Base-by-base conservation (phyloP, 2,113 vertebrate species). In the Chaenocephalus aceratus region DNA sequence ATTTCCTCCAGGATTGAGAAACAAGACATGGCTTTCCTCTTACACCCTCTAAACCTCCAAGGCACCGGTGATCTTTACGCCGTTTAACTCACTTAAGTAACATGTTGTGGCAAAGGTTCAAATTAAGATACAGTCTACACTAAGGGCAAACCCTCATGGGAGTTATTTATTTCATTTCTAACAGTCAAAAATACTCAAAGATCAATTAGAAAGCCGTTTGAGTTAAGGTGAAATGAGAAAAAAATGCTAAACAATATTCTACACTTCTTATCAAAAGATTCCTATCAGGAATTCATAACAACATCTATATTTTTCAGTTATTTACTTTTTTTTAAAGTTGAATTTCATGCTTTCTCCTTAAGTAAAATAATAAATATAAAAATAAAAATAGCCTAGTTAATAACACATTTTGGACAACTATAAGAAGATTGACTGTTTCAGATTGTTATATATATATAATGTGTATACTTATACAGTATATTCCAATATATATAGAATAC, bases 1-100 rank as follows among this genome's bases (percentile, higher is more conserved):
- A 18, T 77, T 64, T 79, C 61, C 80, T 76, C 46, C 70, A 57
- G 72, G 72, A 67, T 5, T 2, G 52, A 60, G 34, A 34, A 49
- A 63, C 15, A 41, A 75, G 48, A 61, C 34, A 23, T 0, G 30
- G 8, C 14, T 69, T 82, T 66, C 63, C 66, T 34, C 34, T 66
- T 46, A 41, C 34, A 2, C 15, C 51, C 9, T 57, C 60, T 4
- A 4, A 46, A 41, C 34, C 67, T 68, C 48, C 0, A 11, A 68
- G 64, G 64, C 60, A 48, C 5, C 5, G 0, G 2, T 53, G 59
- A 67, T 74, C 53, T 58, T 82, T 74, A 52, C 2, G 44, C n/a
- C 1, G 9, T 3, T 6, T 15, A 49, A 1, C 16, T 81, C 23
- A 52, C 73, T 69, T 45, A 64, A 51, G 18, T 52, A n/a, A 26